Base-by-base conservation (phyloP, 2,797 vertebrate species). In the Myripristis jacobus region DNA sequence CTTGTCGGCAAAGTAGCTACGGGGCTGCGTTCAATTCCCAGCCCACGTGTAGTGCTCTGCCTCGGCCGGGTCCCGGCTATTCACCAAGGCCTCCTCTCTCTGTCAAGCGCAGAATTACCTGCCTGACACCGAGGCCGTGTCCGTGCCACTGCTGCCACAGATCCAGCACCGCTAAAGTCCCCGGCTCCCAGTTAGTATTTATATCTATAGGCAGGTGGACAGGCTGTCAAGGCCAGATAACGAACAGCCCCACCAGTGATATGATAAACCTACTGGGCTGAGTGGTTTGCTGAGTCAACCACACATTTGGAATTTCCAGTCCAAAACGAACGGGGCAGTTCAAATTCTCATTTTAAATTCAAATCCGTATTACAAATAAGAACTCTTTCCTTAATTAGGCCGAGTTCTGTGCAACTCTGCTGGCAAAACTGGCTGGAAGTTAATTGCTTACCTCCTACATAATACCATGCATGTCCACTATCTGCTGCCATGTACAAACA, bases 1-100 rank as follows among this genome's bases (percentile, higher is more conserved):
- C 94, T 92, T 95, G 94, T 93, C 89, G 62, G 66, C 77, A 87
- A 88, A 88, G 93, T 90, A 86, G 88, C 89, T 84, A 84, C 59
- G 86, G 69, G 91, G 87, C 91, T 78, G 69, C 65, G 86, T 82
- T 89, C 82, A 93, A 91, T 90, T 92, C 91, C 91, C 91, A 82
- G 87, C 84, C 80, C 71, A n/a, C 77, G 36, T 93, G 93, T 93
- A 85, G 82, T 79, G 56, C 78, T 72, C 81, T 22, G 81, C 88
- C 81, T 85, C 68, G 76, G 81, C 88, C 50, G 63, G 82, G 82
- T 81, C 81, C 50, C 61, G 25, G 78, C 57, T 75, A 74, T 77
- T 85, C 82, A 76, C 76, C 22, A 22, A 79, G 83, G 66, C 81
- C 73, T 65, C 78, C 51, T 72, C 81, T 86, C 81, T 87, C 88